A percentile compares a stretch with the other conserved stretches of the same genome.
Conservation (phyloP, 2,113 vertebrate genomes). For the Oryzias curvinotus region DNA sequence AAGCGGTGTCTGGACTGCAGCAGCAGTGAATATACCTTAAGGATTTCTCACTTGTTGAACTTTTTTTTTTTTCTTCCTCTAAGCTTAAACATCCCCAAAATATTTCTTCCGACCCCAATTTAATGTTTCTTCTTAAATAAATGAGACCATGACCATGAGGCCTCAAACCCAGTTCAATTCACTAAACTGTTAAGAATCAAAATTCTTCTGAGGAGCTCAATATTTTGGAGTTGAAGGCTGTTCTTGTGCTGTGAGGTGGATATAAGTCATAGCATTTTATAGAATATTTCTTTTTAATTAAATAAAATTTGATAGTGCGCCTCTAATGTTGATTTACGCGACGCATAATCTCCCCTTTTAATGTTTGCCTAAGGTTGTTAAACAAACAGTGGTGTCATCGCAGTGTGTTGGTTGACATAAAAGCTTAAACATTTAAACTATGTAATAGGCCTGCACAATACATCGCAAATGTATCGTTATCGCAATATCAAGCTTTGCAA, state of each 20-base stretch:
- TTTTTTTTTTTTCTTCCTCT: slow-evolving; percentile 4
- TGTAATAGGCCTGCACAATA: no score
- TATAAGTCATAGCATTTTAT: background rate
- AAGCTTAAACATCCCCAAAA: slow-evolving; percentile 18
- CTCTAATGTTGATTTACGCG: no score
- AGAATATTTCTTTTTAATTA: background rate
- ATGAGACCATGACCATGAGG: slow-evolving; percentile 1
- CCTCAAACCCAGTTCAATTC: background rate
- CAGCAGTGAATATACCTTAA: slow-evolving; percentile 28
- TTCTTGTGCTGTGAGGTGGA: background rate
- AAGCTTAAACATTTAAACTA: background rate
- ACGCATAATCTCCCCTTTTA: background rate
- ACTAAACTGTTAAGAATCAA: slow-evolving; percentile 19
- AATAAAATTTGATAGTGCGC: no score
- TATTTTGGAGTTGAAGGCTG: background rate
- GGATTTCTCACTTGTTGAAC: slow-evolving; percentile 39
- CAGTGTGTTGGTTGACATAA: background rate
- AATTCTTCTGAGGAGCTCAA: background rate
- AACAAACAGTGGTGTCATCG: background rate
- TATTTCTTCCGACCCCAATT: slow-evolving; percentile 28
- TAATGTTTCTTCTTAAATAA: slow-evolving; percentile 29
- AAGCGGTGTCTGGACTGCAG: slow-evolving; percentile 16
- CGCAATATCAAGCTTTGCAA: no score
- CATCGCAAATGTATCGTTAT: no score
- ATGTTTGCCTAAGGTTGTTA: no score